Percentiles rank a stretch among this genome's conserved stretches.
Evolutionary conservation across 2,888 invertebrate genomes (phyloP).

Genomic region (Eristalinus sepulchralis): DNA sequence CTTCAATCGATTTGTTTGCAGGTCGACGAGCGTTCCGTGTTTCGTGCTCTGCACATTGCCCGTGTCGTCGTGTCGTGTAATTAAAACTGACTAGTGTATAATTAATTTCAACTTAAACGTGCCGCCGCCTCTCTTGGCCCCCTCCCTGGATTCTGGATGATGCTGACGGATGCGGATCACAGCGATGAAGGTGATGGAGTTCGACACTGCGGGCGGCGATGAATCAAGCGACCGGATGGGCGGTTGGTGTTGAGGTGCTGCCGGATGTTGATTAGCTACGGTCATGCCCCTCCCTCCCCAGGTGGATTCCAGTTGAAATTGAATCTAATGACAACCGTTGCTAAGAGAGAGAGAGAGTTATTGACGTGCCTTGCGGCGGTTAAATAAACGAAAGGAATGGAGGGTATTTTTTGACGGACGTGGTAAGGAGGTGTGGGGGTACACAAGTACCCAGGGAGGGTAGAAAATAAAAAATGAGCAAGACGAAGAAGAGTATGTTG

Average conservation of each 20-base stretch:
- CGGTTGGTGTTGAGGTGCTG: too few species aligned
- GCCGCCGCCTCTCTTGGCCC: neutral
- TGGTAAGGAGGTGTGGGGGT: too few species aligned
- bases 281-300: too few species aligned
- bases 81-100: slow-evolving; percentile 27
- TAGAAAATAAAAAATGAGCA: too few species aligned
- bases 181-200: neutral
- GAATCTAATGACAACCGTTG: neutral
- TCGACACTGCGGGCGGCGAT: neutral
- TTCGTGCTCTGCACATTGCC: neutral
- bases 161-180: neutral
- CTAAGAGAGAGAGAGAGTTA: neutral
- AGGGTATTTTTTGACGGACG: neutral
- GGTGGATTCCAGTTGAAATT: neutral
- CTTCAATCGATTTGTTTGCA: neutral
- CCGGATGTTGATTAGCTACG: neutral
- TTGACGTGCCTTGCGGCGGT: neutral
- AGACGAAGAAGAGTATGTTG: too few species aligned
- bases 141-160: neutral
- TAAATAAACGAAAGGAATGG: neutral
- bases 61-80: slow-evolving; percentile 19
- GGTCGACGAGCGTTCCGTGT: neutral
- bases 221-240: neutral
- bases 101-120: slow-evolving; percentile 30
- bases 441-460: too few species aligned